Percentiles rank a stretch among this genome's conserved stretches.
Evolutionary conservation across 2,113 vertebrate genomes (phyloP).

Genomic region (Sceloporus undulatus): DNA sequence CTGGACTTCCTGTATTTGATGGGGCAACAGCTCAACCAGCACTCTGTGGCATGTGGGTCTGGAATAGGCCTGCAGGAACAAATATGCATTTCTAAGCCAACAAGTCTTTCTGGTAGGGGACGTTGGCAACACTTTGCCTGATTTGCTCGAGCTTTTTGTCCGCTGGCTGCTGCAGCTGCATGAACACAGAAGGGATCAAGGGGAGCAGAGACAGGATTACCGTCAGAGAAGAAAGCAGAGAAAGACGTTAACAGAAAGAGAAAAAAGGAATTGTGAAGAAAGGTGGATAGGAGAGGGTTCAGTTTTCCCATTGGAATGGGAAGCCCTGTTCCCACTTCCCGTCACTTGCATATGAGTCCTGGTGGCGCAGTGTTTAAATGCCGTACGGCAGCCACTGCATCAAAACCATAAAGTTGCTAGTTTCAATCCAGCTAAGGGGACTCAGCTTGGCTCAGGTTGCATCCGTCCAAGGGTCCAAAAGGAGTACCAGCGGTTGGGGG

Average conservation of each 20-base stretch:
- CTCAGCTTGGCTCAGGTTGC: too few relatives aligned
- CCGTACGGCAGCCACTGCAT: too few relatives aligned
- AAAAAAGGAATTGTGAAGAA: background rate
- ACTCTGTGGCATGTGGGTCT: background rate
- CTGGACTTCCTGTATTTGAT: conserved; percentile 13
- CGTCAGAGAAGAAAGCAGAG: background rate
- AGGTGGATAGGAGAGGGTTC: background rate
- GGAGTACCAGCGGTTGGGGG: too few relatives aligned
- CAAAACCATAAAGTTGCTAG: too few relatives aligned
- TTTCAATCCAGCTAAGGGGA: too few relatives aligned
- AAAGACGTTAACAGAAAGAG: background rate
- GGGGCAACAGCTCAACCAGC: conserved; percentile 6
- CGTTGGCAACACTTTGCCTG: background rate
- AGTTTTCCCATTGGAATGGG: background rate
- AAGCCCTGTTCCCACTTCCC: background rate
- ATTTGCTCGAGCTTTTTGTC: background rate
- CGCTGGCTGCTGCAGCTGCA: background rate
- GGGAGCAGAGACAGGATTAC: background rate
- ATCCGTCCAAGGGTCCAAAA: too few relatives aligned
- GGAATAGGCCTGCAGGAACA: conserved; percentile 4
- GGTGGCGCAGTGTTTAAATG: too few relatives aligned
- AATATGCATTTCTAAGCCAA: background rate
- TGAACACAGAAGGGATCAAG: background rate
- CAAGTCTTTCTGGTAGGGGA: background rate
- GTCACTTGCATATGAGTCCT: background rate